Conservation (phyloP, 1,140 invertebrate genomes). For the Penaeus indicus region DNA sequence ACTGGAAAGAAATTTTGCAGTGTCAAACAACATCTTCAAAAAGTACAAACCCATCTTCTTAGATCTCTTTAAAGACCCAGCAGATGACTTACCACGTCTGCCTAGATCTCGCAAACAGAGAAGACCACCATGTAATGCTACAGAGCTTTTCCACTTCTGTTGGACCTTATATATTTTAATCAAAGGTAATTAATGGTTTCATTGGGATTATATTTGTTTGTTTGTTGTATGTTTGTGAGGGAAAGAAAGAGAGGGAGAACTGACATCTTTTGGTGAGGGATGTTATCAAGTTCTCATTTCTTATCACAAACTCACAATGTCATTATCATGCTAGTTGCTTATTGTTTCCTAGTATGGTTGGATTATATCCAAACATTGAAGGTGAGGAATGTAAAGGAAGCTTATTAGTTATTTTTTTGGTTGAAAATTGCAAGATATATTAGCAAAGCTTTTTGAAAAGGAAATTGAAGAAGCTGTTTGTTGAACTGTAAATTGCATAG, state of each 20-base stretch:
- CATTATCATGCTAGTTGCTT: no score
- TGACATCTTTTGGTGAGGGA: not conserved
- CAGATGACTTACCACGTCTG: conserved; percentile 75
- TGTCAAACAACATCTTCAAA: conserved; percentile 94
- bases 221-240: no score
- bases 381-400: no score
- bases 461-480: no score
- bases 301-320: not conserved
- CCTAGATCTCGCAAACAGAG: conserved; percentile 81
- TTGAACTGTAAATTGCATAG: no score
- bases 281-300: not conserved
- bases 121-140: conserved; percentile 69
- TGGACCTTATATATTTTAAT: conserved; percentile 66
- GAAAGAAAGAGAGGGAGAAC: no score
- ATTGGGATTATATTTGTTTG: no score
- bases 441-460: no score
- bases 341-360: no score
- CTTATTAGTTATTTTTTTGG: no score
- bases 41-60: conserved; percentile 92
- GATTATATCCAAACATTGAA: no score
- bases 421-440: no score
- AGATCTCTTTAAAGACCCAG: conserved; percentile 82
- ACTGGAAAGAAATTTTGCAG: conserved; percentile 92
- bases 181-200: conserved; percentile 43
- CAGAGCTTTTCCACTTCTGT: conserved; percentile 64